Percentiles rank a stretch among this genome's conserved stretches.
Conservation (phyloP, 2,113 vertebrate genomes). For the Condylura cristata region DNA sequence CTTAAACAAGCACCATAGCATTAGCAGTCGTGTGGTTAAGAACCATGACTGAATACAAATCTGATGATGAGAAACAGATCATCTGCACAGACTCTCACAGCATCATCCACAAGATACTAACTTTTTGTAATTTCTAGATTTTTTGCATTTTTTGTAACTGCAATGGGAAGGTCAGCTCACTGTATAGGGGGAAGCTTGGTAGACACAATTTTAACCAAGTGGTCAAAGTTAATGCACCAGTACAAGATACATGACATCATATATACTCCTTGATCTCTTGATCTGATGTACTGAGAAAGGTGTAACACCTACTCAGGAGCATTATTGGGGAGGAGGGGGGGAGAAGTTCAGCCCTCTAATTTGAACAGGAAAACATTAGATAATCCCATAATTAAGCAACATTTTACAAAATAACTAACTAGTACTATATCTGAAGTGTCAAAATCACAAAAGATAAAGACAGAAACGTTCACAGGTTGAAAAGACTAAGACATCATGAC, state of each 20-base stretch:
- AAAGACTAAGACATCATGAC: background rate
- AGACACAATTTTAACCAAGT: background rate
- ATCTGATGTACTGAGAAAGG: background rate
- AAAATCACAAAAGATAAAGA: conserved; percentile 25
- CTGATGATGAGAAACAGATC: background rate
- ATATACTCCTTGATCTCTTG: background rate
- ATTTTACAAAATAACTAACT: conserved; percentile 10
- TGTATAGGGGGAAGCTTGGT: background rate
- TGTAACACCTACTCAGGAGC: background rate
- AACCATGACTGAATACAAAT: background rate
- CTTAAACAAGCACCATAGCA: background rate
- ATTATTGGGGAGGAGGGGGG: background rate
- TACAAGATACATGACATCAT: background rate
- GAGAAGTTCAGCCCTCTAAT: background rate
- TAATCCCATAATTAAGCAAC: background rate
- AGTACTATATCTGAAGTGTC: conserved; percentile 9
- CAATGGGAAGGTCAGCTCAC: background rate
- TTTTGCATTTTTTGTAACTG: background rate
- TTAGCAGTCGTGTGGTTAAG: background rate
- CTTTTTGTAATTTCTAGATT: background rate
- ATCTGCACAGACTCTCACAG: background rate
- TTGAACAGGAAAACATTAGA: background rate
- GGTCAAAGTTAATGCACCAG: background rate
- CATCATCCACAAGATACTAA: background rate
- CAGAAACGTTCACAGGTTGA: background rate